Evolutionary conservation across 2,113 vertebrate genomes (phyloP), one percentile per base, ranked within the genome.

Genomic region (Geothlypis trichas): DNA sequence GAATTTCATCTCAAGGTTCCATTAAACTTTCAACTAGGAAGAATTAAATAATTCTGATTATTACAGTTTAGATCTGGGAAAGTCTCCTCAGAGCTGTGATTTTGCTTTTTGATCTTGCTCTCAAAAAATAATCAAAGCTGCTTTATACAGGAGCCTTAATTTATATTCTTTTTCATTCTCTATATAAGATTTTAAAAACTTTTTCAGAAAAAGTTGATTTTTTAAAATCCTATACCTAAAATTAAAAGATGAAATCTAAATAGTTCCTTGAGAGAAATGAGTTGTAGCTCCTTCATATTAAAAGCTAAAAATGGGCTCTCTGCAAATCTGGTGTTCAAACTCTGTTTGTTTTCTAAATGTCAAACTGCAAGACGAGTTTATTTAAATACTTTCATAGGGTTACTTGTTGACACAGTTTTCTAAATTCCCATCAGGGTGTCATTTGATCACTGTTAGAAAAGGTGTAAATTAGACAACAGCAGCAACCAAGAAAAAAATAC

Each of bases 371-470:
- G 90, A 94, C 22, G 0, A 72, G 79, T 93, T 92, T 90, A 86
- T 95, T 96, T 93, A 80, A 94, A 81, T 90, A 79, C 66, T 87
- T 94, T 58, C 27, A 71, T 81, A 74, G 82, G 94, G 85, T 96
- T 93, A 88, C 65, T 94, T 95, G 85, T 95, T 96, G 91, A 95
- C 68, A 81, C 85, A 94, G 83, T 93, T 97, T 83, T 94, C 68
- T 94, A 85, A 88, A 47, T 80, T 90, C 61, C 62, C n/a, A 41
- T 93, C 37, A 82, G 74, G 18, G 59, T 96, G 74, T 93, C 63
- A 84, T 74, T 93, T 90, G 74, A 83, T 93, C 55, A 47, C 59
- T 88, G 72, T 59, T 74, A 81, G 35, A 67, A 77, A 91, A 94
- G 82, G 85, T 1, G 5, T 96, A 94, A 96, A 95, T 95, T 78